Base-by-base conservation (phyloP, 2,797 vertebrate genomes). In the Tokudaia tokunoshimensis region DNA sequence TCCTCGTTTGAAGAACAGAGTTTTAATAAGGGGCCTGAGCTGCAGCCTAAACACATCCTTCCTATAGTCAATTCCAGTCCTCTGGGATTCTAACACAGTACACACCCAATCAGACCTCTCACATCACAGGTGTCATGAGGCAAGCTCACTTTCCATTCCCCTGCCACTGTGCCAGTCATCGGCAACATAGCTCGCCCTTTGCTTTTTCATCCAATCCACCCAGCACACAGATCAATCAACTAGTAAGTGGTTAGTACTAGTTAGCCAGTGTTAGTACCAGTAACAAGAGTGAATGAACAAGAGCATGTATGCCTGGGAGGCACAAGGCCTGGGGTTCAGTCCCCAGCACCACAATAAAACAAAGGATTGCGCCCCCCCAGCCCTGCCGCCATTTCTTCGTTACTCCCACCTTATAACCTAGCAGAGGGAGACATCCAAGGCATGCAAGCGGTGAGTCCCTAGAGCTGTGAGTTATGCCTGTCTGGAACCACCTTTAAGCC, bases 21-120 rank as follows among this genome's bases (percentile, higher is more conserved):
- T 89, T 94, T 75, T 89, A 52, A 52, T 52, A 83, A 79, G 47
- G 34, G 80, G n/a, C 29, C 15, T 93, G 70, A 92, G 70, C n/a
- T 67, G 3, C 15, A 90, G 67, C 22, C 78, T 89, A 94, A 82
- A n/a, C 59, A 94, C 88, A 65, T 15, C 12, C 22, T 75, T 24
- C 52, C 55, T 81, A 59, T 29, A 90, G 74, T 87, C 17, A 91
- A 91, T 31, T 37, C 41, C 57, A 89, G n/a, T 11, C 55, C 3
- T 85, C 82, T 85, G 15, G 34, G 81, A 47, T 75, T 61, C 61
- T 95, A 80, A 76, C 22, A 61, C 0, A 75, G 41, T 31, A 76
- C 89, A 74, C 57, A 2, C 14, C 65, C 50, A 92, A 63, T 79
- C 70, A 88, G 9, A 88, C 52, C 10, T 87, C 76, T 67, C 57